Conservation (phyloP, 2,113 vertebrate species). For the Oplegnathus fasciatus region DNA sequence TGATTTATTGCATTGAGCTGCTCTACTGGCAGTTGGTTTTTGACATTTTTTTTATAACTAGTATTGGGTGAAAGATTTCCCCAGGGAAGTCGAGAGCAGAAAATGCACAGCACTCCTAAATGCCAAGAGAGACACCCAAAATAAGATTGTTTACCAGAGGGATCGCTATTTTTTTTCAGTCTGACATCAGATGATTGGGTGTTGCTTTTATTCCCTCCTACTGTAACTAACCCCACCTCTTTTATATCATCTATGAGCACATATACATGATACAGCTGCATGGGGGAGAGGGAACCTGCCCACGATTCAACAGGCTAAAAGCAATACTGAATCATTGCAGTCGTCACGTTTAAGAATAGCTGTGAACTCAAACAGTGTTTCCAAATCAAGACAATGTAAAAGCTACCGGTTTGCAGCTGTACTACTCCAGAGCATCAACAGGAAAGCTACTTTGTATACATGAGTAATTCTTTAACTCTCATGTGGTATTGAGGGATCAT, state of each 20-base stretch:
- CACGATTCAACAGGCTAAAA: constrained; percentile 55
- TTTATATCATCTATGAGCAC: constrained; percentile 42
- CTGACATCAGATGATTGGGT: constrained; percentile 52
- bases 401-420: constrained; percentile 18
- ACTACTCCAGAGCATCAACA: constrained; percentile 13
- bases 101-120: constrained; percentile 42
- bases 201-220: constrained; percentile 57
- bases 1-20: constrained; percentile 76
- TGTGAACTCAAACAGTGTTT: constrained; percentile 77
- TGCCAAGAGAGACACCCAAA: constrained; percentile 20
- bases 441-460: constrained; percentile 20
- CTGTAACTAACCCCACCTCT: constrained; percentile 7
- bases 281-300: constrained; percentile 10
- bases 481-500: constrained; percentile 26
- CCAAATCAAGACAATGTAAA: constrained; percentile 23
- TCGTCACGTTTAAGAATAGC: constrained; percentile 31
- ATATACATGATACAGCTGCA: constrained; percentile 44
- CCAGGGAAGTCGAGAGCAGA: constrained; percentile 18
- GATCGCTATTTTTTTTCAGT: not conserved
- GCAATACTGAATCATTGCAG: constrained; percentile 65
- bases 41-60: constrained; percentile 24
- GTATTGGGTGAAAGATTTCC: constrained; percentile 24
- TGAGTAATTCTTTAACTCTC: constrained; percentile 17
- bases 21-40: constrained; percentile 50
- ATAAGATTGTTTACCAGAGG: constrained; percentile 12